phyloP scores from a whole-genome alignment of 1,140 invertebrate genomes.

The Teleogryllus occipitalis region DNA sequence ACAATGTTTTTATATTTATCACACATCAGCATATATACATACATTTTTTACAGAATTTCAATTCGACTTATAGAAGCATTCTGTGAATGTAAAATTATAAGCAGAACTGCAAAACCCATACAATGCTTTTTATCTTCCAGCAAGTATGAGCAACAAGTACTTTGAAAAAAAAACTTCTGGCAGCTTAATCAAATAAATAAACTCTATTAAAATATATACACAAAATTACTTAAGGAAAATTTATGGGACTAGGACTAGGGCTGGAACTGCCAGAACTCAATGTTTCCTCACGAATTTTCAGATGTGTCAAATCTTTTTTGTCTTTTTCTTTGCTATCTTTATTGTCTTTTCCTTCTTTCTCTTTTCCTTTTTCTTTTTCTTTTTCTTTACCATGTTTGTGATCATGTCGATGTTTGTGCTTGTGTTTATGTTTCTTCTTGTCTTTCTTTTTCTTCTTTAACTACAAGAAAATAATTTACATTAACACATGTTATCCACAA shows the following conservation, averaged over 20 bases:
- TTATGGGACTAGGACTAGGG: slow-evolving; percentile 39
- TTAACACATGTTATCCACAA: background rate
- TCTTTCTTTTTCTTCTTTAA: slow-evolving; percentile 74
- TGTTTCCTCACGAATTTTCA: slow-evolving; percentile 48
- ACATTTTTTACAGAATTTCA: no score
- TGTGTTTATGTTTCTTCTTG: slow-evolving; percentile 72
- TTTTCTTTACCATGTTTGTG: slow-evolving; percentile 51
- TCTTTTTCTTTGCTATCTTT: slow-evolving; percentile 31
- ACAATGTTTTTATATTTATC: no score
- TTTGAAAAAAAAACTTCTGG: no score
- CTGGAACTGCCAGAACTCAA: slow-evolving; percentile 55
- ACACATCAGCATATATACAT: no score
- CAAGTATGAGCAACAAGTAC: no score
- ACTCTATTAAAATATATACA: background rate
- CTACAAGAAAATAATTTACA: slow-evolving; percentile 34
- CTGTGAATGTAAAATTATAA: no score
- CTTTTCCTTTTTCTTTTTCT: slow-evolving; percentile 51
- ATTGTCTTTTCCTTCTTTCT: slow-evolving; percentile 35
- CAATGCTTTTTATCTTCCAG: no score
- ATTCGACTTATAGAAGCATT: no score
- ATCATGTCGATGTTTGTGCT: slow-evolving; percentile 65
- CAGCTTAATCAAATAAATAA: background rate
- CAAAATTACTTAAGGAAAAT: slow-evolving; percentile 18
- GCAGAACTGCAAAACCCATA: no score
- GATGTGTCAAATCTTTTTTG: slow-evolving; percentile 33